These are phyloP conservation scores for Cacoxenus indagator DNA, from an alignment of 2,888 invertebrate species.

Conservation along the genomic window DNA sequence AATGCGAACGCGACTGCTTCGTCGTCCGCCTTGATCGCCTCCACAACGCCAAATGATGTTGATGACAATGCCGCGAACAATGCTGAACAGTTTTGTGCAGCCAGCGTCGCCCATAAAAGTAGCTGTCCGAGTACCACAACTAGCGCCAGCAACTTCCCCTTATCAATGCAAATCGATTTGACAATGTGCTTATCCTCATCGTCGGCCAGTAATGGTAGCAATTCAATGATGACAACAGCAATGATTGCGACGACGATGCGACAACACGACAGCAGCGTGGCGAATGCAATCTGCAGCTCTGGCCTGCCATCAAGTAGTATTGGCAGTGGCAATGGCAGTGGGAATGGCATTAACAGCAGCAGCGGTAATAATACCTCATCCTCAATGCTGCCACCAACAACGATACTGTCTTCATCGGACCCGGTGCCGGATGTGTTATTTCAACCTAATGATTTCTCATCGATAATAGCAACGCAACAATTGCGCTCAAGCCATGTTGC, in stretches of 20 bases:
- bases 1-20: neutral
- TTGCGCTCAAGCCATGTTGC: slow-evolving; percentile 38
- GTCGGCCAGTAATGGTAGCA: slow-evolving; percentile 56
- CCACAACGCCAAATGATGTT: neutral
- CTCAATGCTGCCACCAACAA: slow-evolving; percentile 65
- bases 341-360: slow-evolving; percentile 29
- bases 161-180: slow-evolving; percentile 59
- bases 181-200: slow-evolving; percentile 66
- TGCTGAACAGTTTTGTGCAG: too few species aligned
- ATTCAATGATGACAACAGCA: slow-evolving; percentile 39
- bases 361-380: slow-evolving; percentile 35
- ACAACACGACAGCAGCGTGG: slow-evolving; percentile 35
- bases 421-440: slow-evolving; percentile 65
- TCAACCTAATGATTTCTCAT: slow-evolving; percentile 69
- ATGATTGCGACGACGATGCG: slow-evolving; percentile 21
- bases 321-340: slow-evolving; percentile 10
- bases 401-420: slow-evolving; percentile 65
- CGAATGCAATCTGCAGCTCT: slow-evolving; percentile 24
- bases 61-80: slow-evolving; percentile 5
- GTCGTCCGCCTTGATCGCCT: neutral
- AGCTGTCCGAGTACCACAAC: slow-evolving; percentile 36
- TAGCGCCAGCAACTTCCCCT: slow-evolving; percentile 34
- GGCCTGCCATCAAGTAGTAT: neutral
- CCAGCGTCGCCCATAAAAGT: slow-evolving; percentile 34
- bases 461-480: slow-evolving; percentile 63